Base-by-base conservation (phyloP, 2,797 vertebrate species). In the Mycteria americana region DNA sequence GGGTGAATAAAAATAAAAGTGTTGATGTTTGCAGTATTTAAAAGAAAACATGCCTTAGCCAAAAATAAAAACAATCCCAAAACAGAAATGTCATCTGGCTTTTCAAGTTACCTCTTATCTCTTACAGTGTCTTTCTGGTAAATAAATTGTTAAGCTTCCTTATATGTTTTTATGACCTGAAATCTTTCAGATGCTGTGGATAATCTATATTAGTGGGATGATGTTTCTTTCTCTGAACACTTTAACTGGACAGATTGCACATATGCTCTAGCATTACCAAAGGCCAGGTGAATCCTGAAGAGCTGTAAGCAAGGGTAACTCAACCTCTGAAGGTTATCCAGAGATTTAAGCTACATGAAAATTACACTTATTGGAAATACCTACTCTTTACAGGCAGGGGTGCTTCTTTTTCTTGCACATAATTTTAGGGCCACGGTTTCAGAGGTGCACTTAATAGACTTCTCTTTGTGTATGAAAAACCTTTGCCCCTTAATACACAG, bases 311-410 rank as follows among this genome's bases (percentile, higher is more conserved):
- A 92, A 90, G 67, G 57, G 51, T 88, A 88, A 35, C 76, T 75
- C 92, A 85, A 24, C 67, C 27, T 57, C 68, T 85, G 64, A 95
- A 95, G 85, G 85, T 96, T 93, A 86, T 85, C n/a, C 65, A 57
- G 56, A 93, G 67, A 82, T 92, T 92, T 74, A 87, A 90, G 72
- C 70, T 93, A 69, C 75, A 18, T 81, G 59, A 83, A 90, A 85
- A 88, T 88, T 39, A 68, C 27, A 80, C 67, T 77, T 91, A 35
- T 50, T 5, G 21, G 59, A 91, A 95, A 82, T 91, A 67, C 10
- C 53, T 91, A 12, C 35, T 68, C 22, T 81, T 93, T 78, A 63
- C n/a, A 73, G 28, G 35, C 65, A 89, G 31, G 27, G 19, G 23
- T 46, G 7, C 85, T 92, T 68, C 56, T 92, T 80, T 70, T 70